Percentiles rank a stretch among this genome's conserved stretches.
Conservation (phyloP, 2,113 vertebrate genomes). For the Micromys minutus region DNA sequence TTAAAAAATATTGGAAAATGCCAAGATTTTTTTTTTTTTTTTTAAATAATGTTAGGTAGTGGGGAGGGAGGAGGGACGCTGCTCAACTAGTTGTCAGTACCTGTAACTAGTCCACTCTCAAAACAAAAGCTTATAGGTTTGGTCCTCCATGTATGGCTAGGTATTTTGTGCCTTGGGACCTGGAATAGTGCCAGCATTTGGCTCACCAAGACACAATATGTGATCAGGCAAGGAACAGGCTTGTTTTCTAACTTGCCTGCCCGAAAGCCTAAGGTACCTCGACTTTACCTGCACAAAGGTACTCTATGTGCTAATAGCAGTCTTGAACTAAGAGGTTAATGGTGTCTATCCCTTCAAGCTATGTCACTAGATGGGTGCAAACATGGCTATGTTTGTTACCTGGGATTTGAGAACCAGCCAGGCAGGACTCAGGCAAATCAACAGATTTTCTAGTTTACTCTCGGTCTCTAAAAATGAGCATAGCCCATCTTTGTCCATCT, state of each 20-base stretch:
- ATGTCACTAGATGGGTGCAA: neutral
- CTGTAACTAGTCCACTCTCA: neutral
- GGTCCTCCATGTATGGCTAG: fast-evolving
- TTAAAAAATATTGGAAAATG: neutral
- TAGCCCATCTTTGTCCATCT: neutral
- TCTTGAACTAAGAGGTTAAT: neutral
- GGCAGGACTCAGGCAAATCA: neutral
- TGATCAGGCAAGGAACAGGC: neutral
- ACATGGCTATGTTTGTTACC: fast-evolving
- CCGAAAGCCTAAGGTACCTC: too few species aligned
- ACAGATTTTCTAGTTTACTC: neutral
- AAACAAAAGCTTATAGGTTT: neutral
- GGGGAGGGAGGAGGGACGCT: neutral
- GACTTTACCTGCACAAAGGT: neutral
- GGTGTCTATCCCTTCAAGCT: neutral
- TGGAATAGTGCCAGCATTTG: neutral
- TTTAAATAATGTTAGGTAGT: neutral
- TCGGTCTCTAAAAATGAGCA: neutral
- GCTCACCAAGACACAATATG: neutral
- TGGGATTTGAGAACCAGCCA: neutral
- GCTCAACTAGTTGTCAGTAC: neutral
- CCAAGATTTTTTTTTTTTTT: neutral
- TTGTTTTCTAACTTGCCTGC: neutral
- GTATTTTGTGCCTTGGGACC: neutral
- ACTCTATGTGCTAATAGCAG: neutral